These are phyloP conservation scores for Ariolimax columbianus DNA, from an alignment of 2,888 invertebrate genomes.

Conservation along the genomic window DNA sequence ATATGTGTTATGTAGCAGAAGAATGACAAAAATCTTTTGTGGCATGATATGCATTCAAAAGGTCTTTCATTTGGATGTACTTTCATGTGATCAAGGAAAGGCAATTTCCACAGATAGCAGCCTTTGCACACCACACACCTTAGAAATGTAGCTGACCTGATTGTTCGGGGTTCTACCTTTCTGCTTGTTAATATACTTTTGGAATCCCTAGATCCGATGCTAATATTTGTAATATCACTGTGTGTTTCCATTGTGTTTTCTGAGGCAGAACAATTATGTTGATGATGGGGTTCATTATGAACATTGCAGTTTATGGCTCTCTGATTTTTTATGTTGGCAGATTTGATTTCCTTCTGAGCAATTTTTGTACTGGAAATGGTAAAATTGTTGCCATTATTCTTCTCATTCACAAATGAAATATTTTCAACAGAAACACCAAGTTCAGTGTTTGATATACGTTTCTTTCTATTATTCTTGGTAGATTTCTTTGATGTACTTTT, in stretches of 20 bases:
- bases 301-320: background rate
- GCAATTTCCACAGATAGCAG: constrained; percentile 10
- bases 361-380: background rate
- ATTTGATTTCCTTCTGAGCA: background rate
- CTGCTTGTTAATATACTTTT: background rate
- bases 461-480: background rate
- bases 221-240: background rate
- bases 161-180: background rate
- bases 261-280: background rate
- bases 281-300: background rate
- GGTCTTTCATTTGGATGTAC: constrained; percentile 14
- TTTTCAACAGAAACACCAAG: background rate
- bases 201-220: background rate
- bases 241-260: background rate
- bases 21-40: background rate
- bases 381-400: background rate
- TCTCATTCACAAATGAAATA: background rate
- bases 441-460: background rate
- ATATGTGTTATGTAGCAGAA: background rate
- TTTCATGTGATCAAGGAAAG: constrained; percentile 20
- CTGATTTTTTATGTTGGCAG: background rate
- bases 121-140: constrained; percentile 18
- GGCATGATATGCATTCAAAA: background rate
- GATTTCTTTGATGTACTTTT: background rate
- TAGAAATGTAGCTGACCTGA: background rate